Evolutionary conservation across 2,797 vertebrate species (phyloP), one percentile per base, ranked within the genome.

Genomic region (Pygocentrus nattereri): DNA sequence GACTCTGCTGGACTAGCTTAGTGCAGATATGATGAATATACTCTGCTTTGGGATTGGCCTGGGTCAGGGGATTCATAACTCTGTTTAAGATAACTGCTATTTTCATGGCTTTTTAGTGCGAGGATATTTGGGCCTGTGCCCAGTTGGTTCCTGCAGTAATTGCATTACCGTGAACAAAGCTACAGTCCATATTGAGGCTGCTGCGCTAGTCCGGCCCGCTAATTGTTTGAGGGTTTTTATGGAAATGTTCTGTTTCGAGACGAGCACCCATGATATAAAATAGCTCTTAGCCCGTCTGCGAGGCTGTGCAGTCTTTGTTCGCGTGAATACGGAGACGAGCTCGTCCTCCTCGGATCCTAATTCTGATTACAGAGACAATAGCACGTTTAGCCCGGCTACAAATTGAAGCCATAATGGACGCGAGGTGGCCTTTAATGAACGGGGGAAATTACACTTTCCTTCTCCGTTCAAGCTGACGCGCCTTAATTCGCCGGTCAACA

Each of bases 1-100:
- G 83, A 93, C 92, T 94, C 89, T 87, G 91, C 87, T 88, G 87
- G 88, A 90, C 89, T 30, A 31, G 61, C 61, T 31, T 62, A 81
- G 83, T 75, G 92, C 73, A 86, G 90, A 92, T 87, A 90, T 95
- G 93, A 94, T 94, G 93, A 90, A 93, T 94, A 88, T 92, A 93
- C 92, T 94, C 90, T 85, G 83, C 92, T 93, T 89, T 88, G 91
- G 92, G 92, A 90, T 92, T 87, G 92, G 92, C 91, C 92, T 89
- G 94, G 94, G 94, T 95, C 93, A 92, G 88, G 92, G 91, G 94
- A 93, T 94, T 93, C 91, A 94, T 94, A 95, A 95, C 80, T 56
- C 69, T 92, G 93, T 93, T 91, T 92, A 81, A 91, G 94, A 93
- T 91, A 94, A 93, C 92, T 92, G 93, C 94, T 94, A 93, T 93